Percentiles rank a stretch among this genome's conserved stretches.
phyloP scores from a whole-genome alignment of 2,888 invertebrate genomes.

The Saturnia pavonia region DNA sequence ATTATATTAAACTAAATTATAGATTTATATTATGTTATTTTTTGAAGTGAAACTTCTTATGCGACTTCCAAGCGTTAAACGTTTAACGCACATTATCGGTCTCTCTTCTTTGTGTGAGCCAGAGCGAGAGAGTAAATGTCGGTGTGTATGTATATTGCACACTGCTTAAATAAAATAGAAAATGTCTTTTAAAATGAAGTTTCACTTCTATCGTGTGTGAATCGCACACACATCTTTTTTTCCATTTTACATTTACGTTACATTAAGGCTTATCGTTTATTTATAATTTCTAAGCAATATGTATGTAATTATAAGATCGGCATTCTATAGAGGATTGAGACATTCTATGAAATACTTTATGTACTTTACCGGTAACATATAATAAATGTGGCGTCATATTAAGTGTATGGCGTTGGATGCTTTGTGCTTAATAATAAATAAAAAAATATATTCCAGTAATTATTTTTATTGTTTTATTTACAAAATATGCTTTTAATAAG shows the following conservation, averaged over 20 bases:
- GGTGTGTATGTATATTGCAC: too few relatives aligned
- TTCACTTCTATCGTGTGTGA: too few relatives aligned
- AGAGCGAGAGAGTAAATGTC: too few relatives aligned
- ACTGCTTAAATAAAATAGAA: too few relatives aligned
- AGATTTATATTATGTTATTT: not conserved
- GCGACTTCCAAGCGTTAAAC: too few relatives aligned
- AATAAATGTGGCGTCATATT: constrained; percentile 9
- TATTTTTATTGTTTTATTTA: constrained; percentile 35
- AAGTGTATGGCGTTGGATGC: constrained; percentile 53
- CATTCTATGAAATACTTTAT: not conserved
- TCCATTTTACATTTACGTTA: not conserved
- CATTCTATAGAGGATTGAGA: not conserved
- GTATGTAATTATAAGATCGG: not conserved
- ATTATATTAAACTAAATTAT: too few relatives aligned
- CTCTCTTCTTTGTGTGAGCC: too few relatives aligned
- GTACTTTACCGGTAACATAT: constrained; percentile 26
- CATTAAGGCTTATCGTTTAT: not conserved
- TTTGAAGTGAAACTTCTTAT: too few relatives aligned
- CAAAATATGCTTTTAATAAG: constrained; percentile 16
- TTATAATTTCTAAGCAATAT: not conserved
- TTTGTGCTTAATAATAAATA: constrained; percentile 70
- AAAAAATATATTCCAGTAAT: constrained; percentile 39
- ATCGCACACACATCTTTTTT: too few relatives aligned
- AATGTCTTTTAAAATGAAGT: too few relatives aligned
- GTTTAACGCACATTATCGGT: too few relatives aligned